These are phyloP conservation scores for Isotomurus palustris DNA, from an alignment of 2,888 invertebrate species.

Conservation along the genomic window DNA sequence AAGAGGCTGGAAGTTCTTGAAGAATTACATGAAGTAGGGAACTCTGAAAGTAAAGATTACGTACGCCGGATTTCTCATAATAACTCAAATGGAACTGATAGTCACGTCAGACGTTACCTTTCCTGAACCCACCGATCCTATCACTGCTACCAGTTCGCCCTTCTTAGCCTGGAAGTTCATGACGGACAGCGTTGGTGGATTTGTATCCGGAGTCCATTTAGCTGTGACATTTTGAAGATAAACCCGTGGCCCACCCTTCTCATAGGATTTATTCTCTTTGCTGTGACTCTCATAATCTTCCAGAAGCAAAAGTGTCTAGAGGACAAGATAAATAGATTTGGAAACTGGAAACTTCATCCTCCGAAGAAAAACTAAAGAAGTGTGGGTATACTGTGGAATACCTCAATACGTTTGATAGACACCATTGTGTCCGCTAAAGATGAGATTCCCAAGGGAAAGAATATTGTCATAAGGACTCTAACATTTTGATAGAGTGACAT, in stretches of 20 bases:
- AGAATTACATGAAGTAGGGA: constrained; percentile 62
- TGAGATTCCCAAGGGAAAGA: constrained; percentile 79
- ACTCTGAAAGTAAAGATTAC: too few species aligned
- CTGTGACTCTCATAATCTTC: not conserved
- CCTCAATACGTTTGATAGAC: constrained; percentile 66
- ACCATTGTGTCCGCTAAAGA: constrained; percentile 75
- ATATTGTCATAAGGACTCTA: constrained; percentile 76
- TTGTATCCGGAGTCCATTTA: constrained; percentile 47
- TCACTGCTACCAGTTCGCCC: constrained; percentile 55
- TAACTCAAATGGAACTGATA: too few species aligned
- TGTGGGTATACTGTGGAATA: constrained; percentile 40
- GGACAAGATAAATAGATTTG: not conserved
- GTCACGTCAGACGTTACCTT: constrained; percentile 38
- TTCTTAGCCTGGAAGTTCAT: constrained; percentile 62
- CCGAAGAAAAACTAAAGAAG: too few species aligned
- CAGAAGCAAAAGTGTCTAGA: constrained; percentile 3
- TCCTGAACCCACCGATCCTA: constrained; percentile 46
- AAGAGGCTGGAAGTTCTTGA: constrained; percentile 63
- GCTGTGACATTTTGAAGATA: constrained; percentile 35
- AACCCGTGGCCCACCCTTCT: not conserved
- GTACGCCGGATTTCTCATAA: too few species aligned
- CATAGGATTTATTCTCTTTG: not conserved
- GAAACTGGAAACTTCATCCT: too few species aligned
- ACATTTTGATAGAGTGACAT: constrained; percentile 84
- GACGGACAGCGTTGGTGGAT: constrained; percentile 60